Conservation (phyloP, 2,113 vertebrate genomes). For the Hucho hucho region DNA sequence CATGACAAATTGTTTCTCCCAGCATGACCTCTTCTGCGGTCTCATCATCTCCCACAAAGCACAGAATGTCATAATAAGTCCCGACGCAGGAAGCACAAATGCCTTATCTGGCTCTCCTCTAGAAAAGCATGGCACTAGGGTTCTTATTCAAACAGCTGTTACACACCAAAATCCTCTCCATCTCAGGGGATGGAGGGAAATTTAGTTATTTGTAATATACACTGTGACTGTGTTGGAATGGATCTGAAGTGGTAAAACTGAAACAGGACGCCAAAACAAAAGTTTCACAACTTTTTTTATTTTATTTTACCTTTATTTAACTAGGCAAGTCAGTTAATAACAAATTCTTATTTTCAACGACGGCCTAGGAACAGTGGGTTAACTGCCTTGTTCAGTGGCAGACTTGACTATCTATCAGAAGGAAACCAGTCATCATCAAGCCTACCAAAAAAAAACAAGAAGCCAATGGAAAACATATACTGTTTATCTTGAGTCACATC, state of each 20-base stretch:
- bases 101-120: constrained; percentile 23
- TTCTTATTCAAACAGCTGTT: constrained; percentile 12
- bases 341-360: too few species aligned
- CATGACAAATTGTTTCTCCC: constrained; percentile 62
- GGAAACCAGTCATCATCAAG: not conserved
- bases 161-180: constrained; percentile 7
- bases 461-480: too few species aligned
- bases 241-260: not conserved
- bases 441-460: not conserved
- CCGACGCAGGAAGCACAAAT: constrained; percentile 16
- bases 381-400: too few species aligned
- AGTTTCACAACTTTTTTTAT: too few species aligned
- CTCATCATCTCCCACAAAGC: constrained; percentile 17
- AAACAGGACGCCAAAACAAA: not conserved
- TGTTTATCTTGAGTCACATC: too few species aligned
- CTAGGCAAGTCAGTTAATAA: too few species aligned
- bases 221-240: not conserved
- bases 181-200: not conserved
- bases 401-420: not conserved
- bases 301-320: too few species aligned
- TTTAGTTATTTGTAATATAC: not conserved
- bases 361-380: too few species aligned
- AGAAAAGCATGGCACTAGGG: constrained; percentile 2
- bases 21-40: constrained; percentile 20
- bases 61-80: constrained; percentile 20